A percentile compares a stretch with the other conserved stretches of the same genome.
Evolutionary conservation across 2,797 vertebrate genomes (phyloP).

Genomic region (Loriculus beryllinus): DNA sequence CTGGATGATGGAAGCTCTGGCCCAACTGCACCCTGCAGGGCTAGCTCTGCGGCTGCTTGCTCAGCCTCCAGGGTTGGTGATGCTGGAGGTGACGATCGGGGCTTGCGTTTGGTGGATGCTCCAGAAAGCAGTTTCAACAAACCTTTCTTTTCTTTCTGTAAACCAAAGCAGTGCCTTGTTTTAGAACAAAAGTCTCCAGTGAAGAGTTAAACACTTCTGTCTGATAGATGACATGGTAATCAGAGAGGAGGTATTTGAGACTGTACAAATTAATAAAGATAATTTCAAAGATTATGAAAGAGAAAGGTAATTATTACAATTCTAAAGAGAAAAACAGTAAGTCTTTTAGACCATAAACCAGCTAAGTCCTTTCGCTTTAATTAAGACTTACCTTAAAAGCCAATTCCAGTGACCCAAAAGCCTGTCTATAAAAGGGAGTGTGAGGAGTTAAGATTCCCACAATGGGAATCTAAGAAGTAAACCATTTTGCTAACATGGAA

Average conservation of each 20-base stretch:
- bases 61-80: conserved; percentile 92
- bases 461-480: neutral
- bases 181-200: neutral
- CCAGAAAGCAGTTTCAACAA: conserved; percentile 91
- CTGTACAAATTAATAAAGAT: neutral
- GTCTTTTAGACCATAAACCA: neutral
- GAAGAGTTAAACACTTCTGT: neutral
- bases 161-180: neutral
- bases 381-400: neutral
- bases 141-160: conserved; percentile 96
- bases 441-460: neutral
- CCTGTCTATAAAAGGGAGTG: neutral
- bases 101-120: conserved; percentile 91
- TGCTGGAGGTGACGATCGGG: conserved; percentile 89
- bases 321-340: neutral
- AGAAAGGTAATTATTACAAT: neutral
- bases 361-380: neutral
- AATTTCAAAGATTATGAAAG: neutral
- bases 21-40: conserved; percentile 85
- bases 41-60: conserved; percentile 75
- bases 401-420: neutral
- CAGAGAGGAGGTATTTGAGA: neutral
- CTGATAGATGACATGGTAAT: neutral
- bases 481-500: neutral
- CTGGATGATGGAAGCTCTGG: conserved; percentile 76